Evolutionary conservation across 2,113 vertebrate species (phyloP).

Genomic region (Pollimyrus isidori): DNA sequence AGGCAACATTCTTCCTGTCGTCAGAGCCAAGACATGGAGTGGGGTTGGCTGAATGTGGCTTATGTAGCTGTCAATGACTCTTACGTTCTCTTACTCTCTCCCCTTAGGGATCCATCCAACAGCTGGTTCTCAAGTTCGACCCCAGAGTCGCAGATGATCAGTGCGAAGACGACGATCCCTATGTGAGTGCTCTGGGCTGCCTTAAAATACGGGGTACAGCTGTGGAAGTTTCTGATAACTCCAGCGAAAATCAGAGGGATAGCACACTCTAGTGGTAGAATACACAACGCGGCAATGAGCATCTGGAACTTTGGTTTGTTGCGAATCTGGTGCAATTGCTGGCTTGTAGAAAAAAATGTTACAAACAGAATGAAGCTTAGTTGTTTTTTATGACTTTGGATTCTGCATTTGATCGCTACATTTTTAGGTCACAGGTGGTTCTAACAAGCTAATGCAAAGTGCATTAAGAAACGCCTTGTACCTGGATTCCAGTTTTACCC

Average conservation of each 20-base stretch:
- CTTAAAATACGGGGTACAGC: neutral
- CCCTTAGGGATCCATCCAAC: slow-evolving; percentile 83
- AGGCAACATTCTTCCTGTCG: slow-evolving; percentile 8
- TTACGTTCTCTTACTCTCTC: slow-evolving; percentile 20
- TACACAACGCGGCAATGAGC: neutral
- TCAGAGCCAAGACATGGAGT: neutral
- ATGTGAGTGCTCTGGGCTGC: slow-evolving; percentile 63
- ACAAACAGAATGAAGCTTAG: neutral
- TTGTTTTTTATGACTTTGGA: neutral
- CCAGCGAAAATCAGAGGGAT: neutral
- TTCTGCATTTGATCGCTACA: neutral
- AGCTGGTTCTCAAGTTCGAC: slow-evolving; percentile 74
- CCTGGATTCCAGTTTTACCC: neutral
- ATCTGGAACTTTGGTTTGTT: neutral
- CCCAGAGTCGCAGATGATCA: slow-evolving; percentile 70
- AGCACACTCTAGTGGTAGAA: slow-evolving; percentile 43
- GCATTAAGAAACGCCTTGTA: neutral
- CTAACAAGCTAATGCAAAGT: neutral
- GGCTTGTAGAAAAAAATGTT: neutral
- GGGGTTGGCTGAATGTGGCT: neutral
- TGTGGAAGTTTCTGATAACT: neutral
- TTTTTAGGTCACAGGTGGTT: neutral
- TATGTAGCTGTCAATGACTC: neutral
- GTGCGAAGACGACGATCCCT: slow-evolving; percentile 85
- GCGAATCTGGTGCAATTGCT: neutral